Evolutionary conservation across 2,888 invertebrate genomes (phyloP), one percentile per base, ranked within the genome.

Genomic region (Ganaspis brasiliensis): DNA sequence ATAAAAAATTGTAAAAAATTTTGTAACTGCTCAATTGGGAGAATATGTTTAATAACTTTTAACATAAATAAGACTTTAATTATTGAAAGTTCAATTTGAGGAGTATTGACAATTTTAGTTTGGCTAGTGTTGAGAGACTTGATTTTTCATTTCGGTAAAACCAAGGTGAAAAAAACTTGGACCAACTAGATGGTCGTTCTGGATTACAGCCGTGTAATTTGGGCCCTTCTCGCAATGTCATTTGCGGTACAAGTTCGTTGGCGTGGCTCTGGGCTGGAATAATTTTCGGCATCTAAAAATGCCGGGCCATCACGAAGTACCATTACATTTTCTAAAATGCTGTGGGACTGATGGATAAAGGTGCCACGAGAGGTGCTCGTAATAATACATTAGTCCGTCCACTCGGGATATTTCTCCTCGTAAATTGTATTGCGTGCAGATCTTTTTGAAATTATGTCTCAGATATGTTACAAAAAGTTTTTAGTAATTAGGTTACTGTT

Each of bases 141-240:
- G 31, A 6, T 31, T 31, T 31, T 31, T 31, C 31, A 2, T 31
- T 31, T 31, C 6, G 31, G 31, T 6, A 31, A 31, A 31, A 31
- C 6, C 31, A 6, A 31, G 31, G 31, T 31, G 31, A n/a, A 40
- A 63, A 63, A 63, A 63, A 61, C n/a, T 37, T 19, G 40, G 14
- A 63, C 24, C 26, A 63, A 63, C 19, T 63, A 24, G 40, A 40
- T 40, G 63, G 63, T 21, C 21, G 4, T 67, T 63, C 14, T 67
- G 45, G 14, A 67, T 67, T 67, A 67, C 40, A 67, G 45, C n/a
- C 45, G 67, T 67, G 45, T 67, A 67, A 67, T 67, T 67, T 67
- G 24, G 31, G 19, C 14, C 24, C 24, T 40, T 45, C 45, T 45
- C 45, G 45, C 45, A 24, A 67, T 67, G 45, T 67, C 40, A 67